These are phyloP conservation scores for Automeris io DNA, from an alignment of 2,888 invertebrate species.

Conservation along the genomic window DNA sequence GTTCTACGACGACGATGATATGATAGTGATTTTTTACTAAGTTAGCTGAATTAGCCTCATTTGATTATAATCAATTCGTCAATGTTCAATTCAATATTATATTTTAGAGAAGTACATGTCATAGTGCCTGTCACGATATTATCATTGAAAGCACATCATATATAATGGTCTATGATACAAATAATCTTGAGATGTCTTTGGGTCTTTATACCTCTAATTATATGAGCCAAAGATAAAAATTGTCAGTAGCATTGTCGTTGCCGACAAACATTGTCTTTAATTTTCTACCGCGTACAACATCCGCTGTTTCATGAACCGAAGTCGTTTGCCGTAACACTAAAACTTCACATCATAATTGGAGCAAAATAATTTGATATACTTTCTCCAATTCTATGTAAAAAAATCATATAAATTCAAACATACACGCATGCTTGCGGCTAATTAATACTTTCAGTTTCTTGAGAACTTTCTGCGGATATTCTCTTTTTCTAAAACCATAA, in stretches of 20 bases:
- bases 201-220: background rate
- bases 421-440: constrained; percentile 32
- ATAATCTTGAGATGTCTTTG: background rate
- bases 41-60: too few species aligned
- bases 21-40: too few species aligned
- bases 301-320: constrained; percentile 18
- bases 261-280: constrained; percentile 3
- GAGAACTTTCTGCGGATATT: constrained; percentile 19
- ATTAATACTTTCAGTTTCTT: constrained; percentile 59
- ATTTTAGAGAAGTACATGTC: constrained; percentile 14
- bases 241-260: background rate
- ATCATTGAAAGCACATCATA: background rate
- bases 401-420: constrained; percentile 48
- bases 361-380: constrained; percentile 66
- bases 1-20: too few species aligned
- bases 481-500: background rate
- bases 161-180: background rate
- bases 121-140: constrained; percentile 2
- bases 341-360: constrained; percentile 59
- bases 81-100: constrained; percentile 18
- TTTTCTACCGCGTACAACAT: background rate
- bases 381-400: constrained; percentile 50
- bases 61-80: too few species aligned
- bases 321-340: constrained; percentile 44
- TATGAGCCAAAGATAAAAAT: background rate